Evolutionary conservation across 2,113 vertebrate genomes (phyloP).

Genomic region (Delphinus delphis): DNA sequence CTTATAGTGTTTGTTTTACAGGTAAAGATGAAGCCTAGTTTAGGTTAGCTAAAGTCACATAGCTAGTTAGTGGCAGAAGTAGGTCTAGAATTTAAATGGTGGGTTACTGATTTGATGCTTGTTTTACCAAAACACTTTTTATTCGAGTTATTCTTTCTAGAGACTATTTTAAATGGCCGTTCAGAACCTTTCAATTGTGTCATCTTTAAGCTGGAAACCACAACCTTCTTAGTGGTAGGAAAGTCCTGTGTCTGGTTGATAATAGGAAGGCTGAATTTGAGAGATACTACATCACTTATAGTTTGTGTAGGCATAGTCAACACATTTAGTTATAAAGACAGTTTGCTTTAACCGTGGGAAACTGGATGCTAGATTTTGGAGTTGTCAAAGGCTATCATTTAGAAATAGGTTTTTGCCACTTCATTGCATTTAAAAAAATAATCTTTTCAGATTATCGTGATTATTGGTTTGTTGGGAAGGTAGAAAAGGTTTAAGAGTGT

Average conservation of each 20-base stretch:
- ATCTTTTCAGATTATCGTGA: slow-evolving; percentile 15
- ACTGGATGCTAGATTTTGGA: slow-evolving; percentile 44
- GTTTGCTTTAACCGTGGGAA: slow-evolving; percentile 6
- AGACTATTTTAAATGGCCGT: slow-evolving; percentile 63
- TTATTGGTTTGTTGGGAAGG: slow-evolving; percentile 35
- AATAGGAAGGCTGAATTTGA: slow-evolving; percentile 53
- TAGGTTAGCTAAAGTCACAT: slow-evolving; percentile 5
- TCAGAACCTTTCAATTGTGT: slow-evolving; percentile 59
- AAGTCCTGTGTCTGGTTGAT: slow-evolving; percentile 65
- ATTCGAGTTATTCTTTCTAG: slow-evolving; percentile 38
- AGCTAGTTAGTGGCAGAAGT: background rate
- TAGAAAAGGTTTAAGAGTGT: background rate
- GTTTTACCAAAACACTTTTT: slow-evolving; percentile 48
- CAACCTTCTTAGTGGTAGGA: slow-evolving; percentile 66
- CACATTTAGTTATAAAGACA: slow-evolving; percentile 46
- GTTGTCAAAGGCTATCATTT: background rate
- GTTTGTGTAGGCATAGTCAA: slow-evolving; percentile 14
- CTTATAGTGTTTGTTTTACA: background rate
- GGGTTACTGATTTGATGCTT: slow-evolving; percentile 35
- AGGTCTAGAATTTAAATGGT: slow-evolving; percentile 13
- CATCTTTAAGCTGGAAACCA: slow-evolving; percentile 72
- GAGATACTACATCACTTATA: background rate
- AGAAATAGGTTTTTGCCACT: slow-evolving; percentile 40
- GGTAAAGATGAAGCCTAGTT: background rate
- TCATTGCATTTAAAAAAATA: slow-evolving; percentile 9